A percentile compares a stretch with the other conserved stretches of the same genome.
phyloP scores from a whole-genome alignment of 1,140 invertebrate genomes.

The Zaprionus tsacasi region DNA sequence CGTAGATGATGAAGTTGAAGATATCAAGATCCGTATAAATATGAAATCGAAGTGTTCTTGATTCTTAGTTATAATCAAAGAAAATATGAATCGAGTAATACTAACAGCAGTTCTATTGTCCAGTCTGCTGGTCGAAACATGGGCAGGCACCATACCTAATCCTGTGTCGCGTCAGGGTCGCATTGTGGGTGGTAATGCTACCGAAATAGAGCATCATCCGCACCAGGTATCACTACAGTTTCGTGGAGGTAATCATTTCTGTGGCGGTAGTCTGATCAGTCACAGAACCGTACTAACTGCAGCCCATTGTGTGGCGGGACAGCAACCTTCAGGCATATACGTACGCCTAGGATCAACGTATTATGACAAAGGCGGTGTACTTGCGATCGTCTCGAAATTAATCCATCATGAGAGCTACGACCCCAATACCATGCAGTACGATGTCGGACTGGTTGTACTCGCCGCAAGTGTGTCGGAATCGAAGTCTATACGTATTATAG shows the following conservation, averaged over 20 bases:
- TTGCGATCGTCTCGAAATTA: slow-evolving; percentile 9
- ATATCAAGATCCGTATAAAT: slow-evolving; percentile 14
- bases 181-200: slow-evolving; percentile 61
- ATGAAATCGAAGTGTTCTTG: not conserved
- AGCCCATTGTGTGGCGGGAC: slow-evolving; percentile 62
- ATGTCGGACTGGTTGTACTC: slow-evolving; percentile 70
- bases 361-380: slow-evolving; percentile 34
- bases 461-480: slow-evolving; percentile 30
- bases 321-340: not conserved
- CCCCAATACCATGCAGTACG: slow-evolving; percentile 55
- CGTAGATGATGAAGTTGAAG: not conserved
- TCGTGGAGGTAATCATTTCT: slow-evolving; percentile 66
- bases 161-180: slow-evolving; percentile 49
- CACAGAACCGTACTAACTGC: slow-evolving; percentile 48
- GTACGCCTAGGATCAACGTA: slow-evolving; percentile 42
- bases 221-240: slow-evolving; percentile 59
- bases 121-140: slow-evolving; percentile 16
- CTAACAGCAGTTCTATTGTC: slow-evolving; percentile 18
- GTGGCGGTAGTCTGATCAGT: slow-evolving; percentile 86
- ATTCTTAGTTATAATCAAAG: not conserved
- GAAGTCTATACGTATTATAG: slow-evolving; percentile 36
- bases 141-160: slow-evolving; percentile 24
- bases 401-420: slow-evolving; percentile 32
- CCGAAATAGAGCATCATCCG: slow-evolving; percentile 51
- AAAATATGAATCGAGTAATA: slow-evolving; percentile 48